Evolutionary conservation across 2,888 invertebrate species (phyloP).

Genomic region (Hemaris fuciformis): DNA sequence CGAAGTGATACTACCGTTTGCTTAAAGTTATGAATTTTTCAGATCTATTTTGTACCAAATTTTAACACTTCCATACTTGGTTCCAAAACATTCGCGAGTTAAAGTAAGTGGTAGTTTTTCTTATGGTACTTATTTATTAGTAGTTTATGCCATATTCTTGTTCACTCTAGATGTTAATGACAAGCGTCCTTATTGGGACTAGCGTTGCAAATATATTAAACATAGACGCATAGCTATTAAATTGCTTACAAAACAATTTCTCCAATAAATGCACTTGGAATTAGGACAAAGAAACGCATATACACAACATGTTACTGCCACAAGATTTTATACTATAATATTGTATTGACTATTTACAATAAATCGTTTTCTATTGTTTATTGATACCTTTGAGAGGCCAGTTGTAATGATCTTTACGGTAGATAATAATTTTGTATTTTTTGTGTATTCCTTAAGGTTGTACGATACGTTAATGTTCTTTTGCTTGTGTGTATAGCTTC

Average conservation of each 20-base stretch:
- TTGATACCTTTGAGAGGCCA: constrained; percentile 19
- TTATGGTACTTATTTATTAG: constrained; percentile 35
- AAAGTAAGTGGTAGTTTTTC: constrained; percentile 9
- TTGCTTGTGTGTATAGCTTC: constrained; percentile 61
- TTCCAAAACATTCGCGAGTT: not conserved
- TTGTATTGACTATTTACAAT: constrained; percentile 16
- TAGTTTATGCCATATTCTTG: constrained; percentile 38
- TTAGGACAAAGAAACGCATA: not conserved
- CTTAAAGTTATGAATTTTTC: not conserved
- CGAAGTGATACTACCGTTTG: not conserved
- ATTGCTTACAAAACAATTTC: not conserved
- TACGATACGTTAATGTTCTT: constrained; percentile 49
- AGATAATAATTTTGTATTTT: constrained; percentile 6
- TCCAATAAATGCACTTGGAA: constrained; percentile 1
- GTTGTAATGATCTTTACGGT: not conserved
- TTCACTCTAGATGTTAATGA: constrained; percentile 5
- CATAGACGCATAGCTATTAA: not conserved
- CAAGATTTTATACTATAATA: constrained; percentile 12
- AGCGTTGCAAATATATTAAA: not conserved
- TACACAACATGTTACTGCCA: constrained; percentile 3
- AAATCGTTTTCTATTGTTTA: not conserved
- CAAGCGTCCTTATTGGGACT: constrained; percentile 1
- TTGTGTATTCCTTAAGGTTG: constrained; percentile 26
- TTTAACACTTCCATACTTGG: not conserved
- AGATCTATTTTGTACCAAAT: not conserved